phyloP scores from a whole-genome alignment of 2,113 vertebrate species.

The Spermophilus dauricus region DNA sequence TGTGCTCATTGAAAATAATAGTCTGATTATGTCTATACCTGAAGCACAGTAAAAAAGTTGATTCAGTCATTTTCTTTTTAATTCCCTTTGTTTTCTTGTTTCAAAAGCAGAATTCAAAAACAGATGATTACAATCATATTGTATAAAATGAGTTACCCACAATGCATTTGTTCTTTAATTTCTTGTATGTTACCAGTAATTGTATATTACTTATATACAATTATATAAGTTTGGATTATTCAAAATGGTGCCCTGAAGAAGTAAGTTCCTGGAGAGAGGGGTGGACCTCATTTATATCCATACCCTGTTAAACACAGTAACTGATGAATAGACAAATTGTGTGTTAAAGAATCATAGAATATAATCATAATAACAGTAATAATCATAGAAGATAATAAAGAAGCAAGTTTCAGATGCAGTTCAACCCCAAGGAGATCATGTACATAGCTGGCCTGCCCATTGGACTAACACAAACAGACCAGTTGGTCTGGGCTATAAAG shows the following conservation, averaged over 20 bases:
- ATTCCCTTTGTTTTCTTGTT: constrained; percentile 1
- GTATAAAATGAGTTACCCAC: too few species aligned
- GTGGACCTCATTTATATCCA: not conserved
- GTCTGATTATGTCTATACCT: not conserved
- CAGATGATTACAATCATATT: too few species aligned
- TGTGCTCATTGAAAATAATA: constrained; percentile 3
- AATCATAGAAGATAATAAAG: not conserved
- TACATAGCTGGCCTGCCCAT: not conserved
- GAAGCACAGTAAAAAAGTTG: not conserved
- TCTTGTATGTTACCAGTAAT: too few species aligned
- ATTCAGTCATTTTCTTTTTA: not conserved
- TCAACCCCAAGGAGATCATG: not conserved
- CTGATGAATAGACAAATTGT: not conserved
- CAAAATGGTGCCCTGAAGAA: not conserved
- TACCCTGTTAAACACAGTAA: not conserved
- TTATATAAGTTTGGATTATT: not conserved
- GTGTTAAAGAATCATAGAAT: not conserved
- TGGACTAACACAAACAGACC: not conserved
- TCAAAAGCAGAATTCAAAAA: not conserved
- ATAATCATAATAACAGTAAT: not conserved
- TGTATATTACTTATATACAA: too few species aligned
- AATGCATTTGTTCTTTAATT: too few species aligned
- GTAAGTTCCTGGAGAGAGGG: not conserved
- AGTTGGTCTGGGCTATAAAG: not conserved
- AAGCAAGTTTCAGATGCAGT: not conserved